Evolutionary conservation across 1,140 invertebrate species (phyloP).

Genomic region (Nasonia vitripennis): DNA sequence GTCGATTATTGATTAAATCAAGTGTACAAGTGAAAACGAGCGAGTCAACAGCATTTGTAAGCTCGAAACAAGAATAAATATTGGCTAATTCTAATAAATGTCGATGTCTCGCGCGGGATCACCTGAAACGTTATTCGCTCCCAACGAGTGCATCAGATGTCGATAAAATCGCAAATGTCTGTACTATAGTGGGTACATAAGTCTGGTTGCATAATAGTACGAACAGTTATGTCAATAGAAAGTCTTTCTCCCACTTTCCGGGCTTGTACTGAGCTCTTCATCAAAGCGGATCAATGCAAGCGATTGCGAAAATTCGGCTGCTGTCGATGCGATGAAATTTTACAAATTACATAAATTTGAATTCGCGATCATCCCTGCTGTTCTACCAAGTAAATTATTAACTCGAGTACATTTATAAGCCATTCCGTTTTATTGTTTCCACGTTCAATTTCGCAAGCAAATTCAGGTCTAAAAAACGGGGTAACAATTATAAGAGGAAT

Average conservation of each 20-base stretch:
- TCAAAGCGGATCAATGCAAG: background rate
- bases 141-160: no score
- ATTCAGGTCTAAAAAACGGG: background rate
- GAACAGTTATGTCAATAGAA: conserved; percentile 3
- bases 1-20: no score
- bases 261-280: background rate
- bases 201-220: background rate
- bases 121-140: no score
- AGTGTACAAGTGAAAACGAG: no score
- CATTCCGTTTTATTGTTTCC: no score
- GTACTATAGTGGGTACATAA: background rate
- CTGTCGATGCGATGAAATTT: no score
- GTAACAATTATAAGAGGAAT: background rate
- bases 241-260: background rate
- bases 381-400: no score
- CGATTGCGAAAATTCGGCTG: background rate
- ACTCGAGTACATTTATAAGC: no score
- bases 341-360: no score
- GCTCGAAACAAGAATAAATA: background rate
- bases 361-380: no score
- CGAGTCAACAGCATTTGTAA: no score
- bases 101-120: background rate
- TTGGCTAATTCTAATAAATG: background rate
- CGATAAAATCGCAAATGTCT: background rate
- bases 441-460: background rate